A percentile compares a stretch with the other conserved stretches of the same genome.
phyloP scores from a whole-genome alignment of 2,797 vertebrate species.

The Muscicapa comitata region DNA sequence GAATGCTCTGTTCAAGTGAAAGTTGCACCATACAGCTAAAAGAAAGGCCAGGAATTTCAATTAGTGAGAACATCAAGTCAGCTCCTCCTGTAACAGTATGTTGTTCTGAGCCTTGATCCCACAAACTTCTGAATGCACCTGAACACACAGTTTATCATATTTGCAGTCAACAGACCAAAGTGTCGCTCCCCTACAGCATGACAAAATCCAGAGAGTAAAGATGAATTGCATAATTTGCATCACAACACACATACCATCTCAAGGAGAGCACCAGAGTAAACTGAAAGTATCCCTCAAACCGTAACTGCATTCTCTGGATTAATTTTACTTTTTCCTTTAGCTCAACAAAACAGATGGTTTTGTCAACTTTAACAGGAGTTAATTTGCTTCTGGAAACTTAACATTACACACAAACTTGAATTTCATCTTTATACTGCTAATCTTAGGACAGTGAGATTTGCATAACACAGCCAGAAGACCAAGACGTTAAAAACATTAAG shows the following conservation, averaged over 20 bases:
- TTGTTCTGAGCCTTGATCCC: neutral
- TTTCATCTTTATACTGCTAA: neutral
- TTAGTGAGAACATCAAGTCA: neutral
- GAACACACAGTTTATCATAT: neutral
- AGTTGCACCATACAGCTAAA: neutral
- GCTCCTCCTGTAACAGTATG: neutral
- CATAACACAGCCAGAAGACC: neutral
- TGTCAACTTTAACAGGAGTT: neutral
- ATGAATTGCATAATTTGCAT: neutral
- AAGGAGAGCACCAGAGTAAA: neutral
- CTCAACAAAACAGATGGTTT: neutral
- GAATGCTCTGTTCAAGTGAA: neutral
- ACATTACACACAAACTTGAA: neutral
- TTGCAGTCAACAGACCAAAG: neutral
- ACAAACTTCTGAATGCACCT: neutral
- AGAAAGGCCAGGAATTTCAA: neutral
- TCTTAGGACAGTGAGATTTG: neutral
- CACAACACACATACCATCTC: neutral
- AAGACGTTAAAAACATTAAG: neutral
- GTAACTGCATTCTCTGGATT: neutral
- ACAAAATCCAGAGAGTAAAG: neutral
- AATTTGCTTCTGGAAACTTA: neutral
- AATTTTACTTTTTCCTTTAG: neutral
- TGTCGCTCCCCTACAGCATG: neutral
- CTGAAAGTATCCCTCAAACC: neutral